Percentiles rank a stretch among this genome's conserved stretches.
Evolutionary conservation across 2,888 invertebrate species (phyloP).

Genomic region (Campoplex capitator): DNA sequence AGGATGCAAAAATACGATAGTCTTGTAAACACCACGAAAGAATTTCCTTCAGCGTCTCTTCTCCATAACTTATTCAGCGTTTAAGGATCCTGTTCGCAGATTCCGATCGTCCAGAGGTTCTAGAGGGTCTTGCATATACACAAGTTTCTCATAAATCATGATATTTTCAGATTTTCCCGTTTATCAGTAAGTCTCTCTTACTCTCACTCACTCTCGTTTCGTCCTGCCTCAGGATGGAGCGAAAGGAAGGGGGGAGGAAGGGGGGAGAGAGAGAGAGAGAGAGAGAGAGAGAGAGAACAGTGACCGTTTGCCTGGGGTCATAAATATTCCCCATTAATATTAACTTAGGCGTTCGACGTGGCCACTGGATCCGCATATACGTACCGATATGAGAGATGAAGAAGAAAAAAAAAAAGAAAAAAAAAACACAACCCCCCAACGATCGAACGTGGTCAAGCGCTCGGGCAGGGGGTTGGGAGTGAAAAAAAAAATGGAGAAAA

Average conservation of each 20-base stretch:
- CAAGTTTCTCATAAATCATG: constrained; percentile 80
- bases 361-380: constrained; percentile 15
- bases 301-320: constrained; percentile 81
- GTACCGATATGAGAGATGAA: constrained; percentile 48
- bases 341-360: constrained; percentile 80
- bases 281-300: constrained; percentile 68
- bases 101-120: constrained; percentile 30
- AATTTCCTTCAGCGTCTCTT: constrained; percentile 31
- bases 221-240: constrained; percentile 15
- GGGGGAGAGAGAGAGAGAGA: constrained; percentile 58
- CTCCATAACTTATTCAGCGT: constrained; percentile 81
- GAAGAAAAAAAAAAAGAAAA: constrained; percentile 55
- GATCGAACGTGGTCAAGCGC: constrained; percentile 65
- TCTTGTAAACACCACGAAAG: constrained; percentile 21
- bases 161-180: constrained; percentile 83
- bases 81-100: constrained; percentile 74
- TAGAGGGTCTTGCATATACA: constrained; percentile 26
- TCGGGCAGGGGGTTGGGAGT: constrained; percentile 50
- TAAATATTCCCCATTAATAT: constrained; percentile 85
- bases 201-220: constrained; percentile 22
- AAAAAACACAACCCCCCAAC: constrained; percentile 44
- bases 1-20: constrained; percentile 46
- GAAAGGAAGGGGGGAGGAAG: constrained; percentile 1
- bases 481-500: constrained; percentile 69
- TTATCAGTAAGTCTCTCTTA: constrained; percentile 77